Conservation (phyloP, 1,140 invertebrate species). For the Brachionus paranguensis region DNA sequence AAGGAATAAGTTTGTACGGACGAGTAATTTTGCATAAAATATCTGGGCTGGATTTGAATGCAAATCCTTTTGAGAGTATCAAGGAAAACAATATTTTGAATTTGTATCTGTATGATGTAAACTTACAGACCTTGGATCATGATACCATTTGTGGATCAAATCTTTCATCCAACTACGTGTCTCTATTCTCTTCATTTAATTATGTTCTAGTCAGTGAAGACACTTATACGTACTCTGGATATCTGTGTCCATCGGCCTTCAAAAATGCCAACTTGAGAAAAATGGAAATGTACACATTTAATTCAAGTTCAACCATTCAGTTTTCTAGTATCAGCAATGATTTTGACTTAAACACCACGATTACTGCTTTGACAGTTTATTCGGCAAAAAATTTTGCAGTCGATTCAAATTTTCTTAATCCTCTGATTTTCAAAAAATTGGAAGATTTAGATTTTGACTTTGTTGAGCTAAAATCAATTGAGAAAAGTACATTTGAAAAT, state of each 20-base stretch:
- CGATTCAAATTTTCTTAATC: not conserved
- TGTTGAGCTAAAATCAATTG: not conserved
- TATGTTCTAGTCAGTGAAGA: not conserved
- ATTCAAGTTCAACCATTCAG: not conserved
- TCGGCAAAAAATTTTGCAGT: not conserved
- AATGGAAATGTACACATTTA: not conserved
- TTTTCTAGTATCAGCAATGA: not conserved
- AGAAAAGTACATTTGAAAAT: not conserved
- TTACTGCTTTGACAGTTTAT: not conserved
- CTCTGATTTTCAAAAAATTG: not conserved
- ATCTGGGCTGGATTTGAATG: not conserved
- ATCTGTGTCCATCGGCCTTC: not conserved
- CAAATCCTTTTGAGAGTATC: not conserved
- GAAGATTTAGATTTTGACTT: not conserved
- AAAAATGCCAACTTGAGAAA: not conserved
- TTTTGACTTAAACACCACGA: not conserved
- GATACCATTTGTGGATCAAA: not conserved
- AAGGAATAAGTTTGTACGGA: not conserved
- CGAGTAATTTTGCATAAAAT: not conserved
- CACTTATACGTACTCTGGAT: not conserved
- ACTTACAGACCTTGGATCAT: not conserved
- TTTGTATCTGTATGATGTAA: not conserved
- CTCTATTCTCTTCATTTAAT: constrained; percentile 12
- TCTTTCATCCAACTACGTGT: not conserved
- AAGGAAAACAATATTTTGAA: not conserved